Conservation (phyloP, 2,797 vertebrate genomes). For the Mormyrus hasselquistii region DNA sequence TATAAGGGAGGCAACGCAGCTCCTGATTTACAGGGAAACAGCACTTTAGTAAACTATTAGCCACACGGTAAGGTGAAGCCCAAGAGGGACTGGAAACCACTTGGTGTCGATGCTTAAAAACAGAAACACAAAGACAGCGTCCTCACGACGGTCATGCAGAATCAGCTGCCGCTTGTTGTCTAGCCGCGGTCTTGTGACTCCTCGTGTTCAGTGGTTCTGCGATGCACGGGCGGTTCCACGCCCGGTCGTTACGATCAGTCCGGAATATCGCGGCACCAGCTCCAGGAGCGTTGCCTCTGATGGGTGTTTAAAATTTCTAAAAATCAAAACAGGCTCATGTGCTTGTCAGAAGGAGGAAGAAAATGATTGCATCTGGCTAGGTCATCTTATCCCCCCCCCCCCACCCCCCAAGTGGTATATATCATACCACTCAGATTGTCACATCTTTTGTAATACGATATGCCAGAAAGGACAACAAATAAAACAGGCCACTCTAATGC, state of each 20-base stretch:
- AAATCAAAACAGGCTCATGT: neutral
- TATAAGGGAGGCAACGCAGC: neutral
- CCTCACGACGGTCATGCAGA: neutral
- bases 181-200: neutral
- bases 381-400: neutral
- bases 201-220: neutral
- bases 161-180: neutral
- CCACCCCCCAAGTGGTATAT: neutral
- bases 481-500: neutral
- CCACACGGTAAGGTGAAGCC: neutral
- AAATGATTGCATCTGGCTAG: neutral
- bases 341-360: neutral
- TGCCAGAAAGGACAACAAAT: neutral
- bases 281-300: neutral
- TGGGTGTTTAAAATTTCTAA: neutral
- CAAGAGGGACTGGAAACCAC: neutral
- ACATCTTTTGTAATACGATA: neutral
- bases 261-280: neutral
- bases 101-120: neutral
- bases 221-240: neutral
- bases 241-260: neutral
- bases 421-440: neutral
- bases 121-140: neutral
- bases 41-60: neutral
- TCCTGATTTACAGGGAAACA: neutral